phyloP scores from a whole-genome alignment of 2,888 invertebrate species.

The Polydrusus cervinus region DNA sequence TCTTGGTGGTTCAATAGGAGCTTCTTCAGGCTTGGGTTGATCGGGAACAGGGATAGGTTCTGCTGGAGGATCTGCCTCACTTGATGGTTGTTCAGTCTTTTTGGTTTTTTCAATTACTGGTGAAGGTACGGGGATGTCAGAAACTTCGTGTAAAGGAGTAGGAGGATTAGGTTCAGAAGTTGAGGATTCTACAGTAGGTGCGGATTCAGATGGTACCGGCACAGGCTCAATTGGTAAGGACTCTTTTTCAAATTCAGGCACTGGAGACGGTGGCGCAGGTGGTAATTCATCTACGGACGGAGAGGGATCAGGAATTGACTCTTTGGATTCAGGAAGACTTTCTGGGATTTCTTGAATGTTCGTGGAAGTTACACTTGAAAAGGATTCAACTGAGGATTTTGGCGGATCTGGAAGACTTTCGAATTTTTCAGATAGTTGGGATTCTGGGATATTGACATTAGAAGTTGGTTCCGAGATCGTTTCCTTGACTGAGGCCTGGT shows the following conservation, averaged over 20 bases:
- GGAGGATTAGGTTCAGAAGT: conserved; percentile 16
- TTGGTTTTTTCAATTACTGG: conserved; percentile 26
- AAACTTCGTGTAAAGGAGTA: background rate
- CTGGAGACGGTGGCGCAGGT: conserved; percentile 42
- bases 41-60: conserved; percentile 38
- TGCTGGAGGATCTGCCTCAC: conserved; percentile 34
- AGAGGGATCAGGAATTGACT: conserved; percentile 25
- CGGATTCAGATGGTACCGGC: conserved; percentile 27
- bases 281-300: conserved; percentile 42
- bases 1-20: background rate
- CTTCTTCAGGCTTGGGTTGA: conserved; percentile 42
- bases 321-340: conserved; percentile 19
- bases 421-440: conserved; percentile 15
- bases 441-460: conserved; percentile 18
- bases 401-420: conserved; percentile 29
- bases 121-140: conserved; percentile 4
- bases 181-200: conserved; percentile 17
- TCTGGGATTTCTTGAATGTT: conserved; percentile 5
- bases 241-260: conserved; percentile 29
- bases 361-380: conserved; percentile 19
- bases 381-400: conserved; percentile 16
- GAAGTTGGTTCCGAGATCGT: conserved; percentile 35
- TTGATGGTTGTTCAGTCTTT: conserved; percentile 31
- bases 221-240: conserved; percentile 4
- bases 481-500: conserved; percentile 45